Evolutionary conservation across 2,113 vertebrate species (phyloP).

Genomic region (Macaca nemestrina): DNA sequence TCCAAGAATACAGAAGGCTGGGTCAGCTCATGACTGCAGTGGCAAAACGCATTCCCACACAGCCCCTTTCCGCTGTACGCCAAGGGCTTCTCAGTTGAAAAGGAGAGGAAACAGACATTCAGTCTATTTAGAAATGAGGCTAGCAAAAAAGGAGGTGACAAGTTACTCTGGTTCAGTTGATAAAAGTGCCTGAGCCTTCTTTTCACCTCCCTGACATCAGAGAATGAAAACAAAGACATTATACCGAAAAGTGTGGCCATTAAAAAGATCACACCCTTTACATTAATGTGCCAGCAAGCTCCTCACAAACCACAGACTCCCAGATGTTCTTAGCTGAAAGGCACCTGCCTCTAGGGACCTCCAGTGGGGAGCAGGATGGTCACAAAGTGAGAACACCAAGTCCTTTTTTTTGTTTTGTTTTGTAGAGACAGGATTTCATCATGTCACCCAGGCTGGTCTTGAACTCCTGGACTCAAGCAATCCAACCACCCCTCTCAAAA

Average conservation of each 20-base stretch:
- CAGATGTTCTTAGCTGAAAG: background rate
- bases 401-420: no score
- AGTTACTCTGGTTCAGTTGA: background rate
- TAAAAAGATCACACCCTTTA: background rate
- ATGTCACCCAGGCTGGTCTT: no score
- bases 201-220: background rate
- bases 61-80: accelerated
- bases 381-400: no score
- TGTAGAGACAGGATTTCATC: no score
- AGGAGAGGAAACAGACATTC: background rate
- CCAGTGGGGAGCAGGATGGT: background rate
- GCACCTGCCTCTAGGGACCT: background rate
- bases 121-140: background rate
- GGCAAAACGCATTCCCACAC: background rate
- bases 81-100: background rate
- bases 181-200: background rate
- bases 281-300: accelerated
- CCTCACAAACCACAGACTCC: background rate
- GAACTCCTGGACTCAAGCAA: no score
- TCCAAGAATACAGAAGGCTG: background rate
- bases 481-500: no score
- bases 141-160: background rate
- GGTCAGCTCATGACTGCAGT: accelerated
- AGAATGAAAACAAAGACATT: background rate
- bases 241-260: background rate